Evolutionary conservation across 2,888 invertebrate species (phyloP).

Genomic region (Cremastobaeus sp.): DNA sequence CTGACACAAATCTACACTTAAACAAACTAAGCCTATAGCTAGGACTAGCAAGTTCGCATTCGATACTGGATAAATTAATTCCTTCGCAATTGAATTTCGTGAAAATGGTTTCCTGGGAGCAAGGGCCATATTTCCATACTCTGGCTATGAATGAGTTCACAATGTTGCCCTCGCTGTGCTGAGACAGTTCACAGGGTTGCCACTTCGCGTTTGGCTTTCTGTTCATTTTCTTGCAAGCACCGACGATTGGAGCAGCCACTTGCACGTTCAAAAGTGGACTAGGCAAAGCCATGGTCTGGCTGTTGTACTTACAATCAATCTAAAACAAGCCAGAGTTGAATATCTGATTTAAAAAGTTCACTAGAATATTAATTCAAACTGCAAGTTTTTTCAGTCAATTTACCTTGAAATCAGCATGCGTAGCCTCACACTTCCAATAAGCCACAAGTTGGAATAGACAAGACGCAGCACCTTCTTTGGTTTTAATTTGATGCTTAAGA

Average conservation of each 20-base stretch:
- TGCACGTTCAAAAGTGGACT: slow-evolving; percentile 93
- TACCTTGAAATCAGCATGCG: slow-evolving; percentile 94
- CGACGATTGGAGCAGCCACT: slow-evolving; percentile 93
- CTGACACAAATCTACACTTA: slow-evolving; percentile 96
- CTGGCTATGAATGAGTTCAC: slow-evolving; percentile 95
- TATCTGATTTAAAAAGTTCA: too few relatives aligned
- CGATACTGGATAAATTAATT: slow-evolving; percentile 95
- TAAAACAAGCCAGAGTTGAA: slow-evolving; percentile 57
- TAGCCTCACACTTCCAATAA: slow-evolving; percentile 97
- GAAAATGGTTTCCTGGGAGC: slow-evolving; percentile 90
- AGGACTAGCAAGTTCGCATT: slow-evolving; percentile 92
- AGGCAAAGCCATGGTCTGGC: slow-evolving; percentile 91
- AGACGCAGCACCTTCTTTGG: slow-evolving; percentile 86
- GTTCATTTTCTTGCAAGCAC: slow-evolving; percentile 91
- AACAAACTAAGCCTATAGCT: slow-evolving; percentile 97
- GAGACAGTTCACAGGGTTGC: slow-evolving; percentile 90
- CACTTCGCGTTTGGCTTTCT: slow-evolving; percentile 94
- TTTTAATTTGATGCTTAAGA: slow-evolving; percentile 87
- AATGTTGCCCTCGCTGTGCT: slow-evolving; percentile 92
- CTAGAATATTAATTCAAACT: too few relatives aligned
- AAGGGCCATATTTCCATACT: slow-evolving; percentile 90
- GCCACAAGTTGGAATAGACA: slow-evolving; percentile 96
- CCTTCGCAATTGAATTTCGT: slow-evolving; percentile 98
- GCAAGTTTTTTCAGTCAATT: too few relatives aligned
- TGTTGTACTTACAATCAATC: slow-evolving; percentile 95